Base-by-base conservation (phyloP, 1,140 invertebrate genomes). In the Bombus superbus region DNA sequence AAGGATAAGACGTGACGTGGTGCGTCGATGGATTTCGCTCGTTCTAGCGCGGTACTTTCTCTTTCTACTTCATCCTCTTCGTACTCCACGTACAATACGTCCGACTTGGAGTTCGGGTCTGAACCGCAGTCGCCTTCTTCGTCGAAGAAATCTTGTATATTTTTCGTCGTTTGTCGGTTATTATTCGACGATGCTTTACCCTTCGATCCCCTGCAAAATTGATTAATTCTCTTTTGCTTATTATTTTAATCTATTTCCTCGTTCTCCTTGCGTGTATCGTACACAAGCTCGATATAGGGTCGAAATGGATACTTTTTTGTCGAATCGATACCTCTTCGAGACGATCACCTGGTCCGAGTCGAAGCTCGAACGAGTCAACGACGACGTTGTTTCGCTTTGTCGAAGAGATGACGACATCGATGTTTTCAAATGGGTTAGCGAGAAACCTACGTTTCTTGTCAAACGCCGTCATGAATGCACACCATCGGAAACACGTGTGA, bases 1-100 rank as follows among this genome's bases (percentile, higher is more conserved):
- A 85, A 18, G 11, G 66, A 75, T 9, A 75, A 80, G 38, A 86
- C 42, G 28, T 78, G 83, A 28, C 74, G 77, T 25, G 75, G 64
- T 28, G 35, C 38, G 0, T 72, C 47, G 40, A 9, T 2, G 8
- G 66, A 38, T 47, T 35, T 73, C 35, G 10, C 3, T 13, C 13
- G 42, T 38, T 25, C n/a, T 22, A 1, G 10, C 5, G n/a, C 25
- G 38, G 6, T 9, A 5, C 15, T 22, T 22, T 40, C 11, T 28
- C 22, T 40, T 71, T 40, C 38, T 28, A 11, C 38, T 44, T 92
- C 89, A 28, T 91, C 89, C 25, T 88, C 82, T 44, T 91, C 85
- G 42, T 93, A 92, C 66, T 92, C 92, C 8, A 87, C 82, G 69
- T 92, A 93, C 13, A 5, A 57, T 1, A 25, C 42, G 5, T 68